Evolutionary conservation across 2,113 vertebrate genomes (phyloP).

Genomic region (Hyaena hyaena): DNA sequence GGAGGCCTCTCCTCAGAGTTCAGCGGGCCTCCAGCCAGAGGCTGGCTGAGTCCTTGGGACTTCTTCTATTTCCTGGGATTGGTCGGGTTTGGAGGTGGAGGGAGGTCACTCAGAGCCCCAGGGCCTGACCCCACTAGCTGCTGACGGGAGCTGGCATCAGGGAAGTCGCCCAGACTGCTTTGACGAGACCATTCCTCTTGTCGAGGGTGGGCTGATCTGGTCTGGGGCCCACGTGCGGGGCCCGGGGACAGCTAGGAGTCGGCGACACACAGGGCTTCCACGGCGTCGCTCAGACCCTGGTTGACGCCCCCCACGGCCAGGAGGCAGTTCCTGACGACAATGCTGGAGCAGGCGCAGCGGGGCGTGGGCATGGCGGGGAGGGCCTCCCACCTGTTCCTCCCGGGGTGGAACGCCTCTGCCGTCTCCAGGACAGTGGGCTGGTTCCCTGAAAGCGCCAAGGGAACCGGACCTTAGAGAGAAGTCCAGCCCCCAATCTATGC

Average conservation of each 20-base stretch:
- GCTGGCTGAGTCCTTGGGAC: background rate
- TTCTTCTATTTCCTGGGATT: background rate
- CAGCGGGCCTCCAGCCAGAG: background rate
- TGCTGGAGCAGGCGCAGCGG: slow-evolving; percentile 95
- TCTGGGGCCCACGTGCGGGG: background rate
- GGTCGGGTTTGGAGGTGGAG: background rate
- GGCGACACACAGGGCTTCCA: slow-evolving; percentile 94
- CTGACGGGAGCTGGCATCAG: background rate
- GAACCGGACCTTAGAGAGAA: background rate
- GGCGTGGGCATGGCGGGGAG: slow-evolving; percentile 94
- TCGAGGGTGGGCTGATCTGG: background rate
- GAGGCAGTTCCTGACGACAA: slow-evolving; percentile 93
- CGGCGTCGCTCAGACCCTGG: slow-evolving; percentile 93
- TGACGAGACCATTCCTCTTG: background rate
- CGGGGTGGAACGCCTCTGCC: slow-evolving; percentile 93
- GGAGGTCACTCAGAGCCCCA: background rate
- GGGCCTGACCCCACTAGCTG: background rate
- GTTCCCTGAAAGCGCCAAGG: slow-evolving; percentile 88
- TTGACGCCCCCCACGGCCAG: slow-evolving; percentile 96
- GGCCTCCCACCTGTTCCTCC: slow-evolving; percentile 95
- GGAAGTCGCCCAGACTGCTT: background rate
- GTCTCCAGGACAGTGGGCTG: slow-evolving; percentile 95
- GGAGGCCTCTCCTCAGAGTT: background rate
- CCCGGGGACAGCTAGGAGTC: slow-evolving; percentile 83
- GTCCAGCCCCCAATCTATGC: background rate